Base-by-base conservation (phyloP, 2,888 invertebrate genomes). In the Meandrusa payeni region DNA sequence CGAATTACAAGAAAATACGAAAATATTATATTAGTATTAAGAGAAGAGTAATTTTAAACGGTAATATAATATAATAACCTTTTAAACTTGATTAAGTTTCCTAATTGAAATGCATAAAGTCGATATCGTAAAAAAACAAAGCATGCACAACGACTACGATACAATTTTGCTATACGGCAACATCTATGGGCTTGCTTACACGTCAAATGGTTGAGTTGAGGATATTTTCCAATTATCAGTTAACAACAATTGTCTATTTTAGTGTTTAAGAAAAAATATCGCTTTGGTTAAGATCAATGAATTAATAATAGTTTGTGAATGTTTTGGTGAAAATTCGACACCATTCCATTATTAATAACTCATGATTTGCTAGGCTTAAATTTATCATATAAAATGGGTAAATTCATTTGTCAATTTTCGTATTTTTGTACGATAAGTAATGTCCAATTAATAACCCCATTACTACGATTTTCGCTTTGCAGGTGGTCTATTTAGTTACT, bases 401-500 rank as follows among this genome's bases (percentile, higher is more conserved):
- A 71, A 82, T 70, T 42, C 46, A 45, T 48, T 41, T 33, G 6
- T 7, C 9, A 10, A 26, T 24, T 42, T 37, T 20, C 10, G 10
- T 19, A 5, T 23, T 15, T 11, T 11, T 10, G 9, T 3, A 7
- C 3, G 10, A 26, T 4, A 23, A 20, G 19, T 23, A 20, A 28
- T 39, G 32, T 39, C 6, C 15, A 33, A 27, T 27, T 34, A 44
- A 27, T n/a, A n/a, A n/a, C n/a, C n/a, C n/a, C n/a, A 31, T 50
- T 42, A 46, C 51, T 37, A 23, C 33, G 27, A 39, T 42, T 9
- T 7, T 20, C 12, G 4, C 23, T 50, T 90, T 90, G 28, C 83
- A 97, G 98, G 98, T 89, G 97, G 97, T 75, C 89, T 99, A 74
- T 91, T 98, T 79, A 97, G 97, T 89, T 98, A 98, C 87, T 99